Base-by-base conservation (phyloP, 2,113 vertebrate genomes). In the Hippocampus guttulatus region DNA sequence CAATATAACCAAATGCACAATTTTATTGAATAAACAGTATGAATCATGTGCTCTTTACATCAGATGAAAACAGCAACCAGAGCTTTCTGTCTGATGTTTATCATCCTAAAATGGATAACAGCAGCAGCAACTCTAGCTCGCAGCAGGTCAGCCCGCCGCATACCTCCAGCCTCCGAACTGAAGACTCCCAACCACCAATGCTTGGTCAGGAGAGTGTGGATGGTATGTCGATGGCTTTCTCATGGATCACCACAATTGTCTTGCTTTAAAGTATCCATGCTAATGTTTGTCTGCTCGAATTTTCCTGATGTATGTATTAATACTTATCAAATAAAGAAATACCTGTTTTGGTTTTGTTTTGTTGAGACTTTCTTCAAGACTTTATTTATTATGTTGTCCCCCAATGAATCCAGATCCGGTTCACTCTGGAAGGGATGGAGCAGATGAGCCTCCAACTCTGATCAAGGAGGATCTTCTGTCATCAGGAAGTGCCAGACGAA, bases 11-110 rank as follows among this genome's bases (percentile, higher is more conserved):
- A 33, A 33, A 54, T 21, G 4, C 15, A 5, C 51, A 5, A 41
- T n/a, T 60, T 54, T 2, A 41, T 23, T 33, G 60, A 20, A 52
- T 78, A 27, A 11, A 33, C 43, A 58, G 8, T 38, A 1, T 55
- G 18, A 58, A 23, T 69, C 14, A 3, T 79, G 5, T 62, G 10
- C n/a, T 69, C 40, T 77, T 54, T 5, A 45, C 86, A 88, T 67
- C 89, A 99, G 97, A 99, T 91, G 97, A 99, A 87, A 98, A 95
- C 87, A 99, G 97, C 91, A 99, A 98, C 88, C 96, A 97, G 93
- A 98, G 97, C 81, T 98, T 96, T 27, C 82, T 96, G 82, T 98
- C 96, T 0, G 97, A 99, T 0, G 92, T 93, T 54, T 98, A 95
- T 83, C 96, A 95, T 72, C 91, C 95, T 66, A 98, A 98, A 86